phyloP scores from a whole-genome alignment of 37 sponge, comb jelly and placozoan species.

The Diacarnus erythraeanus region DNA sequence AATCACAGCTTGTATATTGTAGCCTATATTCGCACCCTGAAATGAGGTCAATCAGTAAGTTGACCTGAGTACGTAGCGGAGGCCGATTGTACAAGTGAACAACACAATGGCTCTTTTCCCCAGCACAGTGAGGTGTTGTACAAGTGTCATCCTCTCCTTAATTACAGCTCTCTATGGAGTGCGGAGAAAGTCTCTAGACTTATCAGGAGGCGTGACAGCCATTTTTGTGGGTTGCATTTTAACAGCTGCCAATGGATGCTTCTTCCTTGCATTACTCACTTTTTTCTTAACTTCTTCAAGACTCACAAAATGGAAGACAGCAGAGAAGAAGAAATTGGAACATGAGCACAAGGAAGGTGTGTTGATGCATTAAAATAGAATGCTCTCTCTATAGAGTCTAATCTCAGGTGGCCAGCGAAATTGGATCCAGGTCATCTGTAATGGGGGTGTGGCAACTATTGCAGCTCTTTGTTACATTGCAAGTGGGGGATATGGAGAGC shows the following conservation, averaged over 20 bases:
- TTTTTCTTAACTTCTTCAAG: conserved; percentile 87
- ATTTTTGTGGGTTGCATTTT: conserved; percentile 78
- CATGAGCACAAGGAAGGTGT: conserved; percentile 55
- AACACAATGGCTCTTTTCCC: too few relatives aligned
- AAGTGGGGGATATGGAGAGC: conserved; percentile 45
- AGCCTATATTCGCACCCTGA: too few relatives aligned
- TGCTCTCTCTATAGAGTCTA: not conserved
- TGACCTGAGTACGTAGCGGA: too few relatives aligned
- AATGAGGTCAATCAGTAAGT: too few relatives aligned
- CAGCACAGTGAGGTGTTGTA: too few relatives aligned
- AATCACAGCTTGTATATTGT: too few relatives aligned
- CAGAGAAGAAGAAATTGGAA: conserved; percentile 61
- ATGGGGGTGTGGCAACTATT: conserved; percentile 73
- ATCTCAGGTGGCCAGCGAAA: conserved; percentile 78
- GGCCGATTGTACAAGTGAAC: too few relatives aligned
- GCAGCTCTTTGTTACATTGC: conserved; percentile 60
- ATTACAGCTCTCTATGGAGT: conserved; percentile 56
- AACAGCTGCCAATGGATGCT: conserved; percentile 61
- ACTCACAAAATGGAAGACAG: conserved; percentile 80
- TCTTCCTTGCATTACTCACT: conserved; percentile 61
- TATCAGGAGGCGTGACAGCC: conserved; percentile 71
- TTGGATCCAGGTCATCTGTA: conserved; percentile 88
- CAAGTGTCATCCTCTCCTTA: conserved; percentile 32
- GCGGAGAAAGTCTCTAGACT: conserved; percentile 62
- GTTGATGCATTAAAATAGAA: not conserved